A percentile compares a stretch with the other conserved stretches of the same genome.
phyloP scores from a whole-genome alignment of 2,113 vertebrate species.

The Pedetes capensis region DNA sequence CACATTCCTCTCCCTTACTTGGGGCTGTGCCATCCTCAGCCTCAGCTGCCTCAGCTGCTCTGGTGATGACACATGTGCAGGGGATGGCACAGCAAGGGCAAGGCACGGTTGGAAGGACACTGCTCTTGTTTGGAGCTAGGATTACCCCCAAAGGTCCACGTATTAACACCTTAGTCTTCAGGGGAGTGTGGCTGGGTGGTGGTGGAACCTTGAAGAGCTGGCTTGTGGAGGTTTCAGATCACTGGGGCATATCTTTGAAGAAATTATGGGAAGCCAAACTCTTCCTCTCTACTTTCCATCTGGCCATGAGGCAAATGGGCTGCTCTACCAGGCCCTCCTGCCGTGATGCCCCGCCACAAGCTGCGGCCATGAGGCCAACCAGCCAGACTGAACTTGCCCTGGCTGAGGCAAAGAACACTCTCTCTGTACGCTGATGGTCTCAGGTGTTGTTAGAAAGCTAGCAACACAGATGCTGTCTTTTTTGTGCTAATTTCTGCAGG shows the following conservation, averaged over 20 bases:
- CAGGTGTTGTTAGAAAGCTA: not conserved
- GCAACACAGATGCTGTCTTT: not conserved
- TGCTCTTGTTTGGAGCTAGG: not conserved
- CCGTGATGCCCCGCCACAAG: not conserved
- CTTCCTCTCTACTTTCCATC: not conserved
- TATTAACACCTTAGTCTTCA: not conserved
- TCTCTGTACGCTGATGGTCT: not conserved
- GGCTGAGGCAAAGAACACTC: not conserved
- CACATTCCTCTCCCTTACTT: accelerated
- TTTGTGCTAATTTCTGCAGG: not conserved
- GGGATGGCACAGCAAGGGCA: not conserved
- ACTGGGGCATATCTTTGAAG: not conserved
- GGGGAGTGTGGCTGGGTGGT: not conserved
- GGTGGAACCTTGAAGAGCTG: not conserved
- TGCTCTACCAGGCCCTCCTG: not conserved
- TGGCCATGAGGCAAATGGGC: not conserved
- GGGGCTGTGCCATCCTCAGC: not conserved
- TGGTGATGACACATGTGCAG: not conserved
- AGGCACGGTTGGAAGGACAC: not conserved
- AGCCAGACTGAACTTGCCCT: not conserved
- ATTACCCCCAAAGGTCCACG: not conserved
- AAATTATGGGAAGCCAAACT: not conserved
- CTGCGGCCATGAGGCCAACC: not conserved
- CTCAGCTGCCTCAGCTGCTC: not conserved
- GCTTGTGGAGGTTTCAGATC: not conserved